Conservation (phyloP, 64 coral and sea anemone genomes). For the Stichodactyla helianthus region DNA sequence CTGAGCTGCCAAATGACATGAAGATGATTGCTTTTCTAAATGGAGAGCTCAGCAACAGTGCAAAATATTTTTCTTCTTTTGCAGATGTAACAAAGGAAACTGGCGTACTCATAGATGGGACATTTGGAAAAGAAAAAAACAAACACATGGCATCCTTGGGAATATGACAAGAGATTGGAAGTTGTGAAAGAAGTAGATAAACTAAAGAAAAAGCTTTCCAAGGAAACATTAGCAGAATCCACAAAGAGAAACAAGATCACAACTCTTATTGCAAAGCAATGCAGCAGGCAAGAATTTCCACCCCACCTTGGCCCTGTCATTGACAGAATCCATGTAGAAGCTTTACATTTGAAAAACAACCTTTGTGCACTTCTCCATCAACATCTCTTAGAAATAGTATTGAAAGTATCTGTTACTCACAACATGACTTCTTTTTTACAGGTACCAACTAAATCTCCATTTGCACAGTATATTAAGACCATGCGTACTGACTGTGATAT, state of each 20-base stretch:
- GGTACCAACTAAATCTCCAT: conserved; percentile 2
- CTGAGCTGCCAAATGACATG: conserved; percentile 27
- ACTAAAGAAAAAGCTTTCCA: not conserved
- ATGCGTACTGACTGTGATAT: conserved; percentile 23
- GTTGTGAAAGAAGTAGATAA: not conserved
- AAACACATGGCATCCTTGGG: conserved; percentile 8
- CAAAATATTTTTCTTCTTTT: conserved; percentile 33
- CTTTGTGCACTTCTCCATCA: not conserved
- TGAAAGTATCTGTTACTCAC: not conserved
- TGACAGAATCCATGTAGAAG: conserved; percentile 46
- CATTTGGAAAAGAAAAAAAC: not conserved
- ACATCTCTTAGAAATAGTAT: not conserved
- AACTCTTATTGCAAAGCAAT: not conserved
- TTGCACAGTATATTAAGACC: conserved; percentile 23
- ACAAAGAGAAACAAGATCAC: not conserved
- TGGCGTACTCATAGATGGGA: not conserved
- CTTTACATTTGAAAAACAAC: conserved; percentile 65
- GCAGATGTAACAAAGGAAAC: conserved; percentile 1
- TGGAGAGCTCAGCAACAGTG: conserved; percentile 10
- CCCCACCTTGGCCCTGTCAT: conserved; percentile 36
- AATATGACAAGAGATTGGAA: not conserved
- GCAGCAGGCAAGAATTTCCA: not conserved
- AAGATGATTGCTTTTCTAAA: not conserved
- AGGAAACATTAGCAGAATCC: not conserved
- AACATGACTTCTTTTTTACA: conserved; percentile 17